phyloP scores from a whole-genome alignment of 2,113 vertebrate species.

The Limnothrissa miodon region DNA sequence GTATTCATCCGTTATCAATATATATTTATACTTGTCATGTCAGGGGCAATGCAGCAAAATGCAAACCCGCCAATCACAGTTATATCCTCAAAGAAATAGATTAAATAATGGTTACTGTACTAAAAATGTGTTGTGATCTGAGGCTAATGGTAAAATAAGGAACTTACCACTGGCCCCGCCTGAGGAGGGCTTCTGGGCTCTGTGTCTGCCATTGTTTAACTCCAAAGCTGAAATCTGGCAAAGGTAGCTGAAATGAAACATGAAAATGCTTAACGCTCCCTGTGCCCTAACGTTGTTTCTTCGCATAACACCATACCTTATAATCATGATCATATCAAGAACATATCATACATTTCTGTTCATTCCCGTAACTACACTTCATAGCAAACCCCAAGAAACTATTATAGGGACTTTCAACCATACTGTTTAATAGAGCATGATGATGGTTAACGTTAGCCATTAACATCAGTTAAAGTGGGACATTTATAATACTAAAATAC shows the following conservation, averaged over 20 bases:
- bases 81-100: neutral
- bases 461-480: neutral
- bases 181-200: constrained; percentile 57
- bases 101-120: neutral
- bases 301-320: too few species aligned
- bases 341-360: neutral
- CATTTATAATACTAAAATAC: neutral
- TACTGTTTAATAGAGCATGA: neutral
- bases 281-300: neutral
- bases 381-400: neutral
- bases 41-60: too few species aligned
- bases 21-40: too few species aligned
- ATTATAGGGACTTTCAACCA: neutral
- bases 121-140: neutral
- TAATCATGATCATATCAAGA: too few species aligned
- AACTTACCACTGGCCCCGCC: constrained; percentile 64
- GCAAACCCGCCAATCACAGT: too few species aligned
- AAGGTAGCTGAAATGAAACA: neutral
- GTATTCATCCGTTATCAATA: too few species aligned
- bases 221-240: constrained; percentile 37
- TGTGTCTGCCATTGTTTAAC: constrained; percentile 69
- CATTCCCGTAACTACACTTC: neutral
- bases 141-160: neutral
- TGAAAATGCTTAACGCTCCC: neutral
- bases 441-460: neutral